A percentile compares a stretch with the other conserved stretches of the same genome.
Evolutionary conservation across 2,797 vertebrate genomes (phyloP).

Genomic region (Anabas testudineus): DNA sequence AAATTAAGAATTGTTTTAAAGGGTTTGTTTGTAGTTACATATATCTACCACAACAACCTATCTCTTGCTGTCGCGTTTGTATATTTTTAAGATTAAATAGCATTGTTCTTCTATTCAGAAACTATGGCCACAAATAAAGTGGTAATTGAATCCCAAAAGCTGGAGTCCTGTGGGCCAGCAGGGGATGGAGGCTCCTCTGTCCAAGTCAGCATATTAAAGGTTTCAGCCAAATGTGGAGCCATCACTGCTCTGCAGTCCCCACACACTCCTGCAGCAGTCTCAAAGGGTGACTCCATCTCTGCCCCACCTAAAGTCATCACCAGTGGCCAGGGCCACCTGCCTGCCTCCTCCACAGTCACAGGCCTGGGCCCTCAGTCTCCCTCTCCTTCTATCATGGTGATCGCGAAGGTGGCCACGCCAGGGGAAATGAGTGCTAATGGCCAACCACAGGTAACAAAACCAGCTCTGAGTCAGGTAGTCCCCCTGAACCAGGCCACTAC

Average conservation of each 20-base stretch:
- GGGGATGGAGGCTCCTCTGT: not conserved
- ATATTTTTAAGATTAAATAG: not conserved
- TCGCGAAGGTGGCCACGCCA: slow-evolving; percentile 36
- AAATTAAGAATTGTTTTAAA: not conserved
- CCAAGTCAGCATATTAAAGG: slow-evolving; percentile 26
- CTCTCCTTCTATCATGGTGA: slow-evolving; percentile 48
- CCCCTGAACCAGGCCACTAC: slow-evolving; percentile 44
- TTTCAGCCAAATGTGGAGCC: slow-evolving; percentile 20
- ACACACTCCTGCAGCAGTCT: not conserved
- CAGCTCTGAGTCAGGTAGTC: slow-evolving; percentile 45
- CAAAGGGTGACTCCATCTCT: not conserved
- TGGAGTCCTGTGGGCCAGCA: not conserved
- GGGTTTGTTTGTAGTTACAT: not conserved
- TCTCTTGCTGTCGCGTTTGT: not conserved
- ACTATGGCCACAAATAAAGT: slow-evolving; percentile 32
- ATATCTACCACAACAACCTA: not conserved
- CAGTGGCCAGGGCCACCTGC: not conserved
- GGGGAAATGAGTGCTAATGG: not conserved
- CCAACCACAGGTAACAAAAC: slow-evolving; percentile 41
- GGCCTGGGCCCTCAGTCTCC: slow-evolving; percentile 6
- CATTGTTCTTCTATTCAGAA: slow-evolving; percentile 4
- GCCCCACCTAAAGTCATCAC: slow-evolving; percentile 7
- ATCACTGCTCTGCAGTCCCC: not conserved
- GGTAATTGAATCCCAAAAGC: slow-evolving; percentile 19
- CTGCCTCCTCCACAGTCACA: not conserved